A percentile compares a stretch with the other conserved stretches of the same genome.
phyloP scores from a whole-genome alignment of 2,888 invertebrate species.

The Allolobophora icterica region DNA sequence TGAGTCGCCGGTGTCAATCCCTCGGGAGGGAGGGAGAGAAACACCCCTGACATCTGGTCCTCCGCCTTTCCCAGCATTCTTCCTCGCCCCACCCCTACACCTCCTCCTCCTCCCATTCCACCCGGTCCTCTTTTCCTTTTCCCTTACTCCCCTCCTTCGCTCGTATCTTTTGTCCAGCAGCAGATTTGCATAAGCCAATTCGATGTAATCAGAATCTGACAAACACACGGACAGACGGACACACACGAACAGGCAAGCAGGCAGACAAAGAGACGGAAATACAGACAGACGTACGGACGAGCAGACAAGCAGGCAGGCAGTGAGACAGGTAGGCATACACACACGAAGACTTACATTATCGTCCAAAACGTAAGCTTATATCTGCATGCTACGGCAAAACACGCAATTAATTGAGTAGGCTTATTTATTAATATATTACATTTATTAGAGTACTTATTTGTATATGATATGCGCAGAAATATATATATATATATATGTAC shows the following conservation, averaged over 20 bases:
- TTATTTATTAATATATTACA: neutral
- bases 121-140: no score
- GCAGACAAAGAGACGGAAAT: no score
- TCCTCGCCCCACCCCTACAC: neutral
- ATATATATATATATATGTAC: no score
- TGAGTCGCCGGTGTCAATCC: neutral
- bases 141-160: neutral
- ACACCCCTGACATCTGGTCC: slow-evolving; percentile 11
- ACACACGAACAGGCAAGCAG: no score
- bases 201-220: neutral
- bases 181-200: neutral
- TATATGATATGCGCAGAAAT: neutral
- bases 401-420: neutral
- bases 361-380: no score
- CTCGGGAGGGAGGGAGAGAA: neutral
- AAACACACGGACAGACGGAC: no score
- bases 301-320: no score
- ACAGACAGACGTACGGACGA: no score
- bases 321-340: no score
- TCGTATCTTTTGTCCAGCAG: slow-evolving; percentile 5
- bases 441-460: no score
- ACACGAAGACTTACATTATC: no score
- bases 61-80: neutral
- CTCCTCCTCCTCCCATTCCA: neutral
- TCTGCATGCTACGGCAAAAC: neutral